These are phyloP conservation scores for Thaumatotibia leucotreta DNA, from an alignment of 1,140 invertebrate genomes.

Conservation along the genomic window DNA sequence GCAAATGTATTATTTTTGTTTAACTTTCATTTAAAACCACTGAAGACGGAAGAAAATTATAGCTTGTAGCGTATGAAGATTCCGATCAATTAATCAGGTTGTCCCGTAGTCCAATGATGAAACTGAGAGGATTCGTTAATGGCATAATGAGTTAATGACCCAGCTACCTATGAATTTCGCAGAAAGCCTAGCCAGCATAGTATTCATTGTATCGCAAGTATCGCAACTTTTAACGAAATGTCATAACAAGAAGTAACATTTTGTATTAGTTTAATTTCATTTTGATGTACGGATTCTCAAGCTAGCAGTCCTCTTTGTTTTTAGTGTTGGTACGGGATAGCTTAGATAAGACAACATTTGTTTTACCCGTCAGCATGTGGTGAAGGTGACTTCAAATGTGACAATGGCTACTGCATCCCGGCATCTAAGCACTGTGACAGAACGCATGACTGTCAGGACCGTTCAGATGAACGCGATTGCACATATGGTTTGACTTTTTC, in stretches of 20 bases:
- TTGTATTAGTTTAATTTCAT: no score
- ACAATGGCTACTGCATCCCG: conserved; percentile 83
- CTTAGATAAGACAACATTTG: conserved; percentile 24
- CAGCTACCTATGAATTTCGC: no score
- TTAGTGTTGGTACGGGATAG: background rate
- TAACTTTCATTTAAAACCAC: no score
- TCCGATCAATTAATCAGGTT: background rate
- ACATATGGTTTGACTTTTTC: conserved; percentile 61
- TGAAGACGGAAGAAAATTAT: background rate
- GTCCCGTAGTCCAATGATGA: background rate
- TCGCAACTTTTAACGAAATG: no score
- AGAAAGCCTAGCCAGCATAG: no score
- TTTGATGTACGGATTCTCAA: no score
- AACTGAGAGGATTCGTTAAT: no score
- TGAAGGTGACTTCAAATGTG: conserved; percentile 78
- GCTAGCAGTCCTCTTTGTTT: background rate
- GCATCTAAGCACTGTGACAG: conserved; percentile 85
- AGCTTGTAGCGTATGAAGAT: background rate
- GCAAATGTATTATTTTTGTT: no score
- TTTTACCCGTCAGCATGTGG: conserved; percentile 68
- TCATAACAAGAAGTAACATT: no score
- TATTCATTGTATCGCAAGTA: no score
- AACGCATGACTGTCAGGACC: conserved; percentile 84
- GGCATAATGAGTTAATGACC: no score
- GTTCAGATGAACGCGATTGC: conserved; percentile 87